phyloP scores from a whole-genome alignment of 2,113 vertebrate species.

The Nothobranchius kuhntae region DNA sequence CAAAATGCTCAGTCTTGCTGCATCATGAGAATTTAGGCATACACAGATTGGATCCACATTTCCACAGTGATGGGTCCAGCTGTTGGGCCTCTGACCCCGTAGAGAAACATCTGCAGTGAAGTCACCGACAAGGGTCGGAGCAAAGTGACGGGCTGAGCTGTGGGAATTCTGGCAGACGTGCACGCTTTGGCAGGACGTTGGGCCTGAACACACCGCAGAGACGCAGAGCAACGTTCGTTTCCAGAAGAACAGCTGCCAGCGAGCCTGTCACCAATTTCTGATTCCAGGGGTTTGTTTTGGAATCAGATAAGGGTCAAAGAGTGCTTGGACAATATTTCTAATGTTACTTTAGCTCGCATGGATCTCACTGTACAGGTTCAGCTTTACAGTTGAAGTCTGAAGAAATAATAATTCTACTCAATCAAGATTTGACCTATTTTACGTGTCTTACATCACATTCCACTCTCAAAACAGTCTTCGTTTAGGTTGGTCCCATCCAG shows the following conservation, averaged over 20 bases:
- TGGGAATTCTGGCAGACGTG: slow-evolving; percentile 15
- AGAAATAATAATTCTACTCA: neutral
- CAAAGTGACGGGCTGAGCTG: slow-evolving; percentile 21
- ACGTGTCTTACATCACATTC: too few species aligned
- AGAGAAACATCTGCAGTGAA: slow-evolving; percentile 64
- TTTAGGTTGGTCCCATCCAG: too few species aligned
- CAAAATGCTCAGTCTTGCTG: neutral
- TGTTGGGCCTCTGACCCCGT: slow-evolving; percentile 33
- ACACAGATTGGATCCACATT: neutral
- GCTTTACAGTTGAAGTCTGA: neutral
- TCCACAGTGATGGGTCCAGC: slow-evolving; percentile 39
- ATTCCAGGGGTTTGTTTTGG: slow-evolving; percentile 13
- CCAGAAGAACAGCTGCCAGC: neutral
- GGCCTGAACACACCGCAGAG: slow-evolving; percentile 5
- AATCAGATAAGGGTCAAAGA: slow-evolving; percentile 34
- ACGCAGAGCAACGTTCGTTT: slow-evolving; percentile 5
- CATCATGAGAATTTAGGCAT: slow-evolving; percentile 33
- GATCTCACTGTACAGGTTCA: slow-evolving; percentile 5
- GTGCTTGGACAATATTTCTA: slow-evolving; percentile 13
- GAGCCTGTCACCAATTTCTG: neutral
- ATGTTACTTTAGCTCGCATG: slow-evolving; percentile 5
- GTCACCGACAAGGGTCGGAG: slow-evolving; percentile 37
- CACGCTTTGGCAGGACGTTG: slow-evolving; percentile 19
- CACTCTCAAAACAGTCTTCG: too few species aligned
- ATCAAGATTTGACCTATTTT: too few species aligned